Evolutionary conservation across 2,113 vertebrate species (phyloP).

Genomic region (Bubo blakistoni): DNA sequence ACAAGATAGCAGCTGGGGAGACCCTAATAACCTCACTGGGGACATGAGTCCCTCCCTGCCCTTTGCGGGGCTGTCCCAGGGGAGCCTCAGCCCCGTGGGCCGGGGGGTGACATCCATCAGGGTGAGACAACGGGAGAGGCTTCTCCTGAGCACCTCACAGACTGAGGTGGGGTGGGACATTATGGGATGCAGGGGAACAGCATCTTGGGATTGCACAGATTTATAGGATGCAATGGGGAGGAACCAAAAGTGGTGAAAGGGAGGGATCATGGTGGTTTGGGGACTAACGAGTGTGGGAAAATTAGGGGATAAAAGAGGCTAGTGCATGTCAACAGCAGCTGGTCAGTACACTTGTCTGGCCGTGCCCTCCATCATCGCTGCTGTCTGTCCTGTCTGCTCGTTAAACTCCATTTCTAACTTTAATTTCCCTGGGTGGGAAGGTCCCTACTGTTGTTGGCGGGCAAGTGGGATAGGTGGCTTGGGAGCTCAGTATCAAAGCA

Average conservation of each 20-base stretch:
- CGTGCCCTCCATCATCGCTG: neutral
- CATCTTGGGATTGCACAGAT: neutral
- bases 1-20: neutral
- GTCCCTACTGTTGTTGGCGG: neutral
- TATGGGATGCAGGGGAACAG: neutral
- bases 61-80: neutral
- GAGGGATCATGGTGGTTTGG: neutral
- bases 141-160: neutral
- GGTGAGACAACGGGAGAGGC: neutral
- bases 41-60: neutral
- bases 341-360: neutral
- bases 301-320: neutral
- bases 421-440: neutral
- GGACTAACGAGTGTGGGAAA: neutral
- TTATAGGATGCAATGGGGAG: neutral
- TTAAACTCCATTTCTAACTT: neutral
- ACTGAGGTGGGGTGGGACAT: neutral
- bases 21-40: neutral
- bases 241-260: neutral
- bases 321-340: neutral
- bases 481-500: neutral
- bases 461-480: neutral
- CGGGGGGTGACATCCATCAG: accelerated
- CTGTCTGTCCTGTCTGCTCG: neutral
- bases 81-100: neutral